These are phyloP conservation scores for Drosophila eohydei DNA, from an alignment of 2,888 invertebrate genomes.

Conservation along the genomic window DNA sequence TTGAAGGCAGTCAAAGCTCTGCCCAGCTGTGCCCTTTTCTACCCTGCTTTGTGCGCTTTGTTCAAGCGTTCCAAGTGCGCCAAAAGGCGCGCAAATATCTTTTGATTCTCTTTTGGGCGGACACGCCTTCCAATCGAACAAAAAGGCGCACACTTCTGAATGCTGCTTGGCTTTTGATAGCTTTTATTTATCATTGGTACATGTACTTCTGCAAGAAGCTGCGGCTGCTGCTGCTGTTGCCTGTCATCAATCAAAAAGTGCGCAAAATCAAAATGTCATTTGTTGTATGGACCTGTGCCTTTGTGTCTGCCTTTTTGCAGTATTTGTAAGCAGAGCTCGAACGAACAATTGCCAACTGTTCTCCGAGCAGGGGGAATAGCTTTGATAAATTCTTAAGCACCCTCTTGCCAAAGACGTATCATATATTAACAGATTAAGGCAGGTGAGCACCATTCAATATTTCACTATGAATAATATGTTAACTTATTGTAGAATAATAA, in stretches of 20 bases:
- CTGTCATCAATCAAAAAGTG: conserved; percentile 82
- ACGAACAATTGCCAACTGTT: conserved; percentile 46
- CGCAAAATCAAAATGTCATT: conserved; percentile 82
- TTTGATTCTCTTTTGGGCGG: conserved; percentile 61
- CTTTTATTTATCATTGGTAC: conserved; percentile 72
- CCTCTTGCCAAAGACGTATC: conserved; percentile 2
- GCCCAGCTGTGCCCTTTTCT: conserved; percentile 74
- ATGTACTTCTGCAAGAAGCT: conserved; percentile 33
- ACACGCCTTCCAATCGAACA: conserved; percentile 48
- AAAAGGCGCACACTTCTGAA: conserved; percentile 70
- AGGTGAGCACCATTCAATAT: conserved; percentile 28
- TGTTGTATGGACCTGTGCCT: conserved; percentile 23
- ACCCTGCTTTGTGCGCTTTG: conserved; percentile 62
- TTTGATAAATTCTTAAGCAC: conserved; percentile 19
- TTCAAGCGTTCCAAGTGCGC: conserved; percentile 62
- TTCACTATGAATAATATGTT: conserved; percentile 1
- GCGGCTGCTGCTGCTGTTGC: conserved; percentile 33
- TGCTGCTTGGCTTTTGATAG: conserved; percentile 63
- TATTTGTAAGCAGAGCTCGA: conserved; percentile 41
- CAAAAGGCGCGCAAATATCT: conserved; percentile 77
- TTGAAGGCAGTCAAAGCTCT: conserved; percentile 58
- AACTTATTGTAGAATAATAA: not conserved
- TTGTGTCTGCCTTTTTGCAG: conserved; percentile 44
- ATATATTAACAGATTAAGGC: not conserved
- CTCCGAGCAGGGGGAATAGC: conserved; percentile 11